Percentiles rank a stretch among this genome's conserved stretches.
Evolutionary conservation across 2,113 vertebrate species (phyloP).

Genomic region (Grammomys dolichurus): DNA sequence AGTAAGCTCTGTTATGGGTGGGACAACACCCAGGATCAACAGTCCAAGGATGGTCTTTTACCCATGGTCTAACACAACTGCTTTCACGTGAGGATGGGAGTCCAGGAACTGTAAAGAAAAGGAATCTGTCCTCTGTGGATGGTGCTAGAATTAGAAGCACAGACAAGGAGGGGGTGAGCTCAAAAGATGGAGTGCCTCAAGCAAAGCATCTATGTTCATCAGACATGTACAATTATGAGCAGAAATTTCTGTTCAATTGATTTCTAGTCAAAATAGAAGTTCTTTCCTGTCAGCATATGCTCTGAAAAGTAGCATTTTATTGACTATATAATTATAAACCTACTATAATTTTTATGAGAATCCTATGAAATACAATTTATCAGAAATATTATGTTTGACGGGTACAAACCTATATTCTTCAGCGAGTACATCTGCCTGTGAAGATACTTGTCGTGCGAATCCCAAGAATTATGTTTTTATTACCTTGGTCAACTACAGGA

Average conservation of each 20-base stretch:
- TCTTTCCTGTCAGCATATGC: constrained; percentile 67
- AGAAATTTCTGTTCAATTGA: constrained; percentile 73
- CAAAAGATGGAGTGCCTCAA: not conserved
- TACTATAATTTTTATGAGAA: constrained; percentile 63
- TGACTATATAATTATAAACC: constrained; percentile 74
- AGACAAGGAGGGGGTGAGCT: not conserved
- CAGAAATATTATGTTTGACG: constrained; percentile 63
- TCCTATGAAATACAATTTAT: constrained; percentile 63
- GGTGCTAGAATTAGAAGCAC: not conserved
- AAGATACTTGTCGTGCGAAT: not conserved
- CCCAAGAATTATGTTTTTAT: not conserved
- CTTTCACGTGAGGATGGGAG: accelerated
- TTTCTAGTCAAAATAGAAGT: constrained; percentile 75
- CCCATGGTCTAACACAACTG: no score
- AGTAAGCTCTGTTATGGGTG: not conserved
- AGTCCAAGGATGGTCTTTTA: not conserved
- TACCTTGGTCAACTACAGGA: not conserved
- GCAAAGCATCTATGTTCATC: not conserved
- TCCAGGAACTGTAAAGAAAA: not conserved
- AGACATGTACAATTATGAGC: not conserved
- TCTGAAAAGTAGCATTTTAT: constrained; percentile 68
- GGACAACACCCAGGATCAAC: no score
- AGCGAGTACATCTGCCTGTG: not conserved
- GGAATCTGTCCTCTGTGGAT: not conserved
- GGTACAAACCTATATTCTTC: not conserved